A percentile compares a stretch with the other conserved stretches of the same genome.
phyloP scores from a whole-genome alignment of 2,113 vertebrate species.

The Phaethon lepturus region DNA sequence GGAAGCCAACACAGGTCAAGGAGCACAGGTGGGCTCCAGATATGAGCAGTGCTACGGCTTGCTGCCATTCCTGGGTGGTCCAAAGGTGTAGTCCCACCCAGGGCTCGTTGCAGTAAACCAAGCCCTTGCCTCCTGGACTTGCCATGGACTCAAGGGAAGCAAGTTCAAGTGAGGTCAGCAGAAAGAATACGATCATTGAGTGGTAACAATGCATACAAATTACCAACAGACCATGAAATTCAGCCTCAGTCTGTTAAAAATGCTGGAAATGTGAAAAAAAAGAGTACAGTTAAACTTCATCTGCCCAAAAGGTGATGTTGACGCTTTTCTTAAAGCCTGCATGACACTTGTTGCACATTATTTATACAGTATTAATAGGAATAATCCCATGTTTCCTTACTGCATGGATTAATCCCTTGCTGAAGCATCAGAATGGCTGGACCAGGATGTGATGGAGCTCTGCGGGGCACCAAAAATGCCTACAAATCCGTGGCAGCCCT shows the following conservation, averaged over 20 bases:
- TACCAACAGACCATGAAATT: not conserved
- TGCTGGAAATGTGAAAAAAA: not conserved
- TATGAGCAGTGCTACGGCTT: not conserved
- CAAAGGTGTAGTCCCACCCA: not conserved
- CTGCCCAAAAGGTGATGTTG: not conserved
- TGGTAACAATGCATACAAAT: constrained; percentile 34
- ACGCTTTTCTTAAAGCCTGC: not conserved
- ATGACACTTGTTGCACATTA: not conserved
- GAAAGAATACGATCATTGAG: constrained; percentile 18
- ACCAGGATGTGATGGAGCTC: not conserved
- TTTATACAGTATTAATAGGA: not conserved
- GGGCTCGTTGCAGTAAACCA: not conserved
- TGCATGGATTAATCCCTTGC: not conserved
- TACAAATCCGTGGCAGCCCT: not conserved
- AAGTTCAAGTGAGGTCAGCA: constrained; percentile 47
- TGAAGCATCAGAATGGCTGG: not conserved
- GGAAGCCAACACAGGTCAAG: constrained; percentile 25
- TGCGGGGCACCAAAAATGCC: not conserved
- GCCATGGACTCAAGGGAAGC: not conserved
- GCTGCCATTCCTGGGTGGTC: constrained; percentile 28
- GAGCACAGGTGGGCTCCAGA: constrained; percentile 61
- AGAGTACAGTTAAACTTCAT: not conserved
- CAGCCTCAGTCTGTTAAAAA: not conserved
- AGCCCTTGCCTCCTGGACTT: constrained; percentile 16
- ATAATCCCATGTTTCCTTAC: not conserved